These are phyloP conservation scores for Spilogale gracilis DNA, from an alignment of 2,113 vertebrate species.

Conservation along the genomic window DNA sequence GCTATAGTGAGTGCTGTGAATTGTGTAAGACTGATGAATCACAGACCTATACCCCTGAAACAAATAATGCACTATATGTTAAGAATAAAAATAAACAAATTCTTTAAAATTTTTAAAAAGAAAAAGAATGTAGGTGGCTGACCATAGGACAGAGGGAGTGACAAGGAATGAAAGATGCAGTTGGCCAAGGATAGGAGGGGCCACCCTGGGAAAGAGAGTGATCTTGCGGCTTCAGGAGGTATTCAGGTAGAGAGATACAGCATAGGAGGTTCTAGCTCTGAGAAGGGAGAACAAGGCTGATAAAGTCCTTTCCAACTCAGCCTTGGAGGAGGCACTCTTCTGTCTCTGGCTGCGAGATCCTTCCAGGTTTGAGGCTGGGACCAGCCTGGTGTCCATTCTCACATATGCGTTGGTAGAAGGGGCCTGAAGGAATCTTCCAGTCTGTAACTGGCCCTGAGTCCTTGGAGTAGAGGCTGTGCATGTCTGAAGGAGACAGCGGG, in stretches of 20 bases:
- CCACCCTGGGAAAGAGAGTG: not conserved
- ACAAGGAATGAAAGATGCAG: not conserved
- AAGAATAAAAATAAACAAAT: too few species aligned
- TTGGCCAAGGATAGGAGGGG: not conserved
- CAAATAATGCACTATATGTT: too few species aligned
- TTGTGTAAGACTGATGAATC: too few species aligned
- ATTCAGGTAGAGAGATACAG: not conserved
- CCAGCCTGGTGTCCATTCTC: not conserved
- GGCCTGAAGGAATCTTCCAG: not conserved
- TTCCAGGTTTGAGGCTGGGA: not conserved
- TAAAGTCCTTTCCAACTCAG: not conserved
- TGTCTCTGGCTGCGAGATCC: not conserved
- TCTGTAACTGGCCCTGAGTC: not conserved
- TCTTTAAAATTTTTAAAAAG: too few species aligned
- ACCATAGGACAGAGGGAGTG: not conserved
- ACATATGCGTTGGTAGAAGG: too few species aligned
- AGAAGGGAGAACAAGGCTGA: not conserved
- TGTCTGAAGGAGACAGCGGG: not conserved
- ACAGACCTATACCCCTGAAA: too few species aligned
- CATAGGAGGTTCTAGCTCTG: not conserved
- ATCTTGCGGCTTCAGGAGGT: not conserved
- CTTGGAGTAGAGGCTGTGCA: not conserved
- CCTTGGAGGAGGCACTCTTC: not conserved
- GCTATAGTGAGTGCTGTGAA: too few species aligned
- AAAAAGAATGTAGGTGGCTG: not conserved